These are phyloP conservation scores for Psix sp. DNA, from an alignment of 1,140 invertebrate species.

Conservation along the genomic window DNA sequence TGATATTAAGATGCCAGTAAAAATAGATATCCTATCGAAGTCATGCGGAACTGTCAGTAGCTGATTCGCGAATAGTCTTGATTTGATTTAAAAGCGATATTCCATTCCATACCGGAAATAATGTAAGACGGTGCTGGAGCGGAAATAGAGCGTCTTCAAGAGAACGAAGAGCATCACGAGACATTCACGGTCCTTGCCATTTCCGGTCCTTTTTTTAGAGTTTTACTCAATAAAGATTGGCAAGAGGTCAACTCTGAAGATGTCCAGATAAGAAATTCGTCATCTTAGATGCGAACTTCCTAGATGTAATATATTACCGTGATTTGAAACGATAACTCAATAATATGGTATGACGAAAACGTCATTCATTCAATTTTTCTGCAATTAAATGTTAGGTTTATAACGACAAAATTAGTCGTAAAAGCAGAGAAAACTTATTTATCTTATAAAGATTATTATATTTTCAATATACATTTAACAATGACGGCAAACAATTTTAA, in stretches of 20 bases:
- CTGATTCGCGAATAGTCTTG: slow-evolving; percentile 76
- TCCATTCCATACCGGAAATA: slow-evolving; percentile 75
- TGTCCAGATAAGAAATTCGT: slow-evolving; percentile 55
- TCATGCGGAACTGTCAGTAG: slow-evolving; percentile 52
- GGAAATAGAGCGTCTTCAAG: slow-evolving; percentile 75
- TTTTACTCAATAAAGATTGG: slow-evolving; percentile 57
- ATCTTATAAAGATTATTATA: no score
- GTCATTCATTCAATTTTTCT: no score
- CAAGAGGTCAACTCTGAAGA: slow-evolving; percentile 57
- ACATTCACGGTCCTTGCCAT: slow-evolving; percentile 56
- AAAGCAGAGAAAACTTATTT: no score
- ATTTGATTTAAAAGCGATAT: slow-evolving; percentile 77
- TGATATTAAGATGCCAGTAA: slow-evolving; percentile 51
- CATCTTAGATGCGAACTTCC: slow-evolving; percentile 21
- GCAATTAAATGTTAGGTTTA: no score
- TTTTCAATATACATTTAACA: no score
- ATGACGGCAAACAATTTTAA: no score
- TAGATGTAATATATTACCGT: slow-evolving; percentile 14
- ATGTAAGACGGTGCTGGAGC: slow-evolving; percentile 73
- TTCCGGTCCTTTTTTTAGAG: slow-evolving; percentile 59
- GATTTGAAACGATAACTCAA: not conserved
- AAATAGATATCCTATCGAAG: slow-evolving; percentile 60
- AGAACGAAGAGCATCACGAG: slow-evolving; percentile 59
- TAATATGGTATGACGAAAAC: no score
- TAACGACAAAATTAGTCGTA: no score